Evolutionary conservation across 2,113 vertebrate species (phyloP).

Genomic region (Arenaria interpres): DNA sequence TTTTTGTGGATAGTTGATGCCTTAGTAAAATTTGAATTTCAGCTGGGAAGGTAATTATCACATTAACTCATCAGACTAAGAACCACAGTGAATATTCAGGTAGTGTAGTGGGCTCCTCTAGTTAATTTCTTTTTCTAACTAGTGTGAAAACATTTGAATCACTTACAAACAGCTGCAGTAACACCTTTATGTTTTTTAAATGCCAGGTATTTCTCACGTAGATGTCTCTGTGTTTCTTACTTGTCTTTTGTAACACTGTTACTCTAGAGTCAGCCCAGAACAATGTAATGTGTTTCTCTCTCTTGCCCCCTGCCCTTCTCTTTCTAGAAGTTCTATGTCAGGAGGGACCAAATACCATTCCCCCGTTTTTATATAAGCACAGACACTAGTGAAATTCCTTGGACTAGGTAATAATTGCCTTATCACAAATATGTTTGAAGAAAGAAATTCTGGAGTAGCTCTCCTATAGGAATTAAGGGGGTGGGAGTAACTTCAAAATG

Average conservation of each 20-base stretch:
- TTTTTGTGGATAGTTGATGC: background rate
- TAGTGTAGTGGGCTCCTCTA: background rate
- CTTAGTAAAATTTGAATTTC: background rate
- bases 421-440: background rate
- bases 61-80: background rate
- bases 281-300: background rate
- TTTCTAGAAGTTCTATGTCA: background rate
- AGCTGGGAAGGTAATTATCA: background rate
- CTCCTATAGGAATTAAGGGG: background rate
- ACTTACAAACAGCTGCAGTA: background rate
- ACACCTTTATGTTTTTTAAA: background rate
- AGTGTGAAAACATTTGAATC: background rate
- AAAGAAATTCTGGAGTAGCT: background rate
- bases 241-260: background rate
- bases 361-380: background rate
- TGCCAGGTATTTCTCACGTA: background rate
- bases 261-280: background rate
- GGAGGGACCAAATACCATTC: background rate
- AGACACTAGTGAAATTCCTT: background rate
- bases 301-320: background rate
- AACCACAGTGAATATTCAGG: background rate
- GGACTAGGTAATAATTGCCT: background rate
- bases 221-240: background rate
- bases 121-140: background rate
- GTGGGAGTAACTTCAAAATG: background rate